Evolutionary conservation across 2,888 invertebrate genomes (phyloP), one percentile per base, ranked within the genome.

Genomic region (Caradrina kadenii): DNA sequence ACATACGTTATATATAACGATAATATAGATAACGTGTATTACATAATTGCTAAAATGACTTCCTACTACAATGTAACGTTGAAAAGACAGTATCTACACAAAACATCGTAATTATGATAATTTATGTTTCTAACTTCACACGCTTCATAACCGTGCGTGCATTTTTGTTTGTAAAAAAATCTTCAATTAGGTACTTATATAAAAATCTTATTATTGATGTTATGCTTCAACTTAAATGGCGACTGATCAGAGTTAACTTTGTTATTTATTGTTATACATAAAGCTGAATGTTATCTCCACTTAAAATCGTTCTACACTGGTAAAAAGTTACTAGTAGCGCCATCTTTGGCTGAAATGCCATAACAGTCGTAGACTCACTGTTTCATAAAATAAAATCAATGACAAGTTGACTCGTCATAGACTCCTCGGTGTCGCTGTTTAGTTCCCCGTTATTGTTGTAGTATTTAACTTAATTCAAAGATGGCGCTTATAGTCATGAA

Each of bases 401-500:
- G 10, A 22, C 19, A 39, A 11, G n/a, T n/a, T n/a, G n/a, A n/a
- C n/a, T n/a, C n/a, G n/a, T n/a, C n/a, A n/a, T n/a, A n/a, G 19
- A 17, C 11, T 22, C 42, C 26, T 42, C 19, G 1, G 31, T 13
- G 45, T 42, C 11, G 10, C 3, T 31, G n/a, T 21, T 48, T 26
- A 35, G 21, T 19, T n/a, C 15, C n/a, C n/a, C 8, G 60, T 26
- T 61, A 17, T 21, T n/a, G 56, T 65, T 39, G 21, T 80, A 68
- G 60, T 79, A 7, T 22, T n/a, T 19, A 39, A 5, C 13, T 17
- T 48, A 21, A 49, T 21, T 19, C 45, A 76, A 22, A 80, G 79
- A 80, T 68, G 72, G 76, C 79, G 64, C 21, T 65, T 60, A 22
- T 15, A 50, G 72, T 63, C 56, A 11, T 22, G 5, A n/a, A 35